Conservation (phyloP, 2,888 invertebrate species). For the Drosophila pseudotalamancana region DNA sequence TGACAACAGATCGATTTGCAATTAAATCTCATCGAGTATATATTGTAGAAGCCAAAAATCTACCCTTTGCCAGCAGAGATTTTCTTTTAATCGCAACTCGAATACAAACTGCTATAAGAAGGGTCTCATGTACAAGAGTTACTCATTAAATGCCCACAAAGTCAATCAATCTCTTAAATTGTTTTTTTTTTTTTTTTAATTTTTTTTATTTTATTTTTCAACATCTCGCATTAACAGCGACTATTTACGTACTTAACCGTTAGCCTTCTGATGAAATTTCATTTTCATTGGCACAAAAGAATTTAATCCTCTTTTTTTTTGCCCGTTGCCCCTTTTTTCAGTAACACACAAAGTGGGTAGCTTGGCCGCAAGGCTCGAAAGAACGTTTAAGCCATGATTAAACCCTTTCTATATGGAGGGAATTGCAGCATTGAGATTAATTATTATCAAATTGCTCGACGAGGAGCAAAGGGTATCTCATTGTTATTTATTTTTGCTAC, state of each 20-base stretch:
- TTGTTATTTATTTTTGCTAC: constrained; percentile 2
- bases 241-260: constrained; percentile 5
- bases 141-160: constrained; percentile 2
- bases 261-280: neutral
- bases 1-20: neutral
- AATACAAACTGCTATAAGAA: neutral
- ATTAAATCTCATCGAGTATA: neutral
- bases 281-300: neutral
- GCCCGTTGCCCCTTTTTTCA: neutral
- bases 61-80: too few species aligned
- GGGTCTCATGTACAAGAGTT: neutral
- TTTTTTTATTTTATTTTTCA: too few species aligned
- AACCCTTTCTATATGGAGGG: too few species aligned
- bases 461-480: too few species aligned
- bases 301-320: neutral
- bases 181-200: too few species aligned
- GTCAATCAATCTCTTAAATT: constrained; percentile 24
- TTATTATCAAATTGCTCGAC: too few species aligned
- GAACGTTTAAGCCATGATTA: too few species aligned
- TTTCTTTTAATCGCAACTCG: too few species aligned
- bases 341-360: too few species aligned
- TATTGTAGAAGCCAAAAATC: too few species aligned
- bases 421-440: too few species aligned
- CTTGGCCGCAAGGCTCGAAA: too few species aligned
- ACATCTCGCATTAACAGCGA: constrained; percentile 23